These are phyloP conservation scores for Cairina moschata DNA, from an alignment of 2,113 vertebrate genomes.

Conservation along the genomic window DNA sequence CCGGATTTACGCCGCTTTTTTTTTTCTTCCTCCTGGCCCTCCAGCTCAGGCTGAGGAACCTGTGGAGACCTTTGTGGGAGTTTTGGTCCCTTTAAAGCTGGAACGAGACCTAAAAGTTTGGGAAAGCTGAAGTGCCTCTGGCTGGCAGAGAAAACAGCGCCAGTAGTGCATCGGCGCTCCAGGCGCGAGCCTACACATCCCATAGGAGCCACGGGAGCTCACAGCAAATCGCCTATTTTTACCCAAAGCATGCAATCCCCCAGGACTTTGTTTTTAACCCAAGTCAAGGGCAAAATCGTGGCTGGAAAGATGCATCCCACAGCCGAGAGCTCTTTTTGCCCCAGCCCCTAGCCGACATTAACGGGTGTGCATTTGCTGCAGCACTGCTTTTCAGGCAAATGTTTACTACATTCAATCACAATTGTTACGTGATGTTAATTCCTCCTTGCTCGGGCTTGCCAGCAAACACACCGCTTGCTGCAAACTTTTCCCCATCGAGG, in stretches of 20 bases:
- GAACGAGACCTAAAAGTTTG: neutral
- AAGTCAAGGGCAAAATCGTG: neutral
- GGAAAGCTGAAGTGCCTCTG: neutral
- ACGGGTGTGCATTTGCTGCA: no score
- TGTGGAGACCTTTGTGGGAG: neutral
- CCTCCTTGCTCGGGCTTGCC: no score
- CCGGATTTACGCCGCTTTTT: neutral
- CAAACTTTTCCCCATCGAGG: no score
- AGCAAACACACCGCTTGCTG: no score
- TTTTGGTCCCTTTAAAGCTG: neutral
- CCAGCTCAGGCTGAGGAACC: neutral
- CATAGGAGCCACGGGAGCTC: neutral
- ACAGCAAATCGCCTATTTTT: neutral
- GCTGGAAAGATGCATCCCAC: no score
- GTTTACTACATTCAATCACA: no score
- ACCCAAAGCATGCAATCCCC: neutral
- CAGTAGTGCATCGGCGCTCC: neutral
- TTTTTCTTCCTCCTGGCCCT: neutral
- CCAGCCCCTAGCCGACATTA: no score
- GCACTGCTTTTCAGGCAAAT: no score
- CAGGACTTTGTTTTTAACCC: neutral
- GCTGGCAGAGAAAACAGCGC: neutral
- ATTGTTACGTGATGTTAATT: no score
- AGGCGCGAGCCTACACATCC: neutral
- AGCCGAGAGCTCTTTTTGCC: no score